These are phyloP conservation scores for Caenorhabditis panamensis DNA, from an alignment of 2,888 invertebrate species.

Conservation along the genomic window DNA sequence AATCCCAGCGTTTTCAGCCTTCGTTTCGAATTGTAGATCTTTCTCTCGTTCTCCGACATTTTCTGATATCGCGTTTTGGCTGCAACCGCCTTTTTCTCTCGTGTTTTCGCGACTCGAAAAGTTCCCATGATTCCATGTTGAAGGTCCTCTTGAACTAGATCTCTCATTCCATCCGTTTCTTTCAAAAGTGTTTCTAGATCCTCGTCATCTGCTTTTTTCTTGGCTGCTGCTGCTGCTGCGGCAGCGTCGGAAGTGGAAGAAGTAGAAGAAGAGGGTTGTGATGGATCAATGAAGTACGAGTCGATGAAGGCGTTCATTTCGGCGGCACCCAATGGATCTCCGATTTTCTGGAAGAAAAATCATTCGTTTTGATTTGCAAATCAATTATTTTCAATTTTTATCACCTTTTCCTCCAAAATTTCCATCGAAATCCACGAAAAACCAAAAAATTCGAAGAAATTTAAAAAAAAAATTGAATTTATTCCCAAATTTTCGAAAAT, in stretches of 20 bases:
- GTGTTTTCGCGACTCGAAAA: conserved; percentile 15
- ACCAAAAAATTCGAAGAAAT: no score
- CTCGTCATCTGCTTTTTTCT: conserved; percentile 22
- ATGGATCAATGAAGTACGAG: not conserved
- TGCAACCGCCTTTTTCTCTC: conserved; percentile 70
- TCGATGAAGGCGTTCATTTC: conserved; percentile 64
- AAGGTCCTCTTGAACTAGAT: conserved; percentile 26
- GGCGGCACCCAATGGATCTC: conserved; percentile 39
- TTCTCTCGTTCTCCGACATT: conserved; percentile 70
- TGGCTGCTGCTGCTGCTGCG: not conserved
- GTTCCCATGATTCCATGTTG: conserved; percentile 25
- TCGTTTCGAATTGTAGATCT: conserved; percentile 66
- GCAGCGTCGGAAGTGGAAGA: not conserved
- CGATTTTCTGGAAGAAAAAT: not conserved
- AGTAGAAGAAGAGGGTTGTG: not conserved
- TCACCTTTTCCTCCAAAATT: no score
- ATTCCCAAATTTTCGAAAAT: no score
- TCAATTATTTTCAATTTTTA: no score
- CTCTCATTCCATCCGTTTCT: conserved; percentile 32
- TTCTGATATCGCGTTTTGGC: conserved; percentile 77
- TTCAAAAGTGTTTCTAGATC: conserved; percentile 34
- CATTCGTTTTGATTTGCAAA: no score
- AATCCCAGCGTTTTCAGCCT: conserved; percentile 65
- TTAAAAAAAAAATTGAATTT: no score
- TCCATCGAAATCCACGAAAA: no score